phyloP scores from a whole-genome alignment of 2,888 invertebrate genomes.

The Trissolcus brochymenae region DNA sequence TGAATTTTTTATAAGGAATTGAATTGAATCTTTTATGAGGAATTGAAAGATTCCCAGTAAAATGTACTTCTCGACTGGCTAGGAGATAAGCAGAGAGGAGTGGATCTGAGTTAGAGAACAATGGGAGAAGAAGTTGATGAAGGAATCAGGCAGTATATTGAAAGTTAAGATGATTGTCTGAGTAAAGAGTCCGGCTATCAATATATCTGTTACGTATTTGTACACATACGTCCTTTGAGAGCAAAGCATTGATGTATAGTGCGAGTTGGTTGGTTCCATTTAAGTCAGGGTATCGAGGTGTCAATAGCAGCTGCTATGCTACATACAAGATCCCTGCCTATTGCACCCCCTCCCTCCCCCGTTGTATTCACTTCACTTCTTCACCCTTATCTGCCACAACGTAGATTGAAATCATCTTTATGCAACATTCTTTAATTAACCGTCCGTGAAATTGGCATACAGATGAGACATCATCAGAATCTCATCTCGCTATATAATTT shows the following conservation, averaged over 20 bases:
- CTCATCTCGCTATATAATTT: background rate
- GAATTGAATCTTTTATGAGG: too few species aligned
- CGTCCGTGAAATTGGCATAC: slow-evolving; percentile 50
- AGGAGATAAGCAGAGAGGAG: slow-evolving; percentile 14
- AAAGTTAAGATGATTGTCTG: slow-evolving; percentile 54
- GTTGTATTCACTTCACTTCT: slow-evolving; percentile 73
- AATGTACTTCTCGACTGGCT: too few species aligned
- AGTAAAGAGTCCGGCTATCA: slow-evolving; percentile 48
- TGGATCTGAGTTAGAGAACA: slow-evolving; percentile 21
- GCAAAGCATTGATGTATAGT: slow-evolving; percentile 60
- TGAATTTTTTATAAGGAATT: too few species aligned
- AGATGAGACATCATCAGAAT: slow-evolving; percentile 5
- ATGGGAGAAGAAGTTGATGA: slow-evolving; percentile 26
- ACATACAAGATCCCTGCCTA: slow-evolving; percentile 72
- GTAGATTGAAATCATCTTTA: slow-evolving; percentile 66
- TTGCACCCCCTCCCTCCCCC: slow-evolving; percentile 62
- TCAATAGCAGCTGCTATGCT: slow-evolving; percentile 76
- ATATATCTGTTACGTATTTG: slow-evolving; percentile 57
- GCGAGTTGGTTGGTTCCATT: slow-evolving; percentile 72
- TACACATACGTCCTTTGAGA: slow-evolving; percentile 56
- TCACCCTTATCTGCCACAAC: slow-evolving; percentile 71
- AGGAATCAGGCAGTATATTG: slow-evolving; percentile 42
- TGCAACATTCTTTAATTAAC: slow-evolving; percentile 53
- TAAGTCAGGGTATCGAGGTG: slow-evolving; percentile 75
- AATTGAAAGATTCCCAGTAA: too few species aligned